Conservation (phyloP, 1,140 invertebrate species). For the Drosophila suzukii region DNA sequence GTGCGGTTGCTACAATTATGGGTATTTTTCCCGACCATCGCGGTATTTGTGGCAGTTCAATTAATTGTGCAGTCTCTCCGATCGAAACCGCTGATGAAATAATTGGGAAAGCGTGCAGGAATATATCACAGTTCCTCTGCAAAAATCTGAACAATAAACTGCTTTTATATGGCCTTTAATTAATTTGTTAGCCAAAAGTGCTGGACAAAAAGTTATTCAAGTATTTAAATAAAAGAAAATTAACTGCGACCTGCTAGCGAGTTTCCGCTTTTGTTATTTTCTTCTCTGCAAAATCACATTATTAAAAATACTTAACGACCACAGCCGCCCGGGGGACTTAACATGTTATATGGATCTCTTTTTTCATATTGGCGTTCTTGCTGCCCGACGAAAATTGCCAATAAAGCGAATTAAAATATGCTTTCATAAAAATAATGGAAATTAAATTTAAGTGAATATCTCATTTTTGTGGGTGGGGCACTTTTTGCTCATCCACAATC, state of each 20-base stretch:
- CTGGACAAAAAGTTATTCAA: background rate
- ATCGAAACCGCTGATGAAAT: constrained; percentile 34
- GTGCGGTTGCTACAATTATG: constrained; percentile 28
- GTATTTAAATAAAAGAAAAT: constrained; percentile 16
- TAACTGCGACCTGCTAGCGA: background rate
- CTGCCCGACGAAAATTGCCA: constrained; percentile 63
- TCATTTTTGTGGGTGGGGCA: constrained; percentile 32
- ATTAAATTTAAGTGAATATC: constrained; percentile 72
- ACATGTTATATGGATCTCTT: constrained; percentile 9
- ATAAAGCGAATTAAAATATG: constrained; percentile 79
- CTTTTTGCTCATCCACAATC: constrained; percentile 48
- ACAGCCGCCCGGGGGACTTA: background rate
- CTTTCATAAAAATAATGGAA: constrained; percentile 74
- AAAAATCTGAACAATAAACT: background rate
- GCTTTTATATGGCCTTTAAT: background rate
- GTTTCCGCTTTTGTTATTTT: background rate
- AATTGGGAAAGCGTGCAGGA: constrained; percentile 8
- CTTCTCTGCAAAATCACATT: constrained; percentile 17
- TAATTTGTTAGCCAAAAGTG: background rate
- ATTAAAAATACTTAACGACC: constrained; percentile 46
- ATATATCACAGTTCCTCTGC: background rate
- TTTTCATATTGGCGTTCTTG: constrained; percentile 30
- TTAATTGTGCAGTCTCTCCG: constrained; percentile 17
- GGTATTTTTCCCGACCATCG: constrained; percentile 1
- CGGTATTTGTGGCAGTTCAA: constrained; percentile 33